Conservation (phyloP, 92 coral and sea anemone species). For the Porites evermanni region DNA sequence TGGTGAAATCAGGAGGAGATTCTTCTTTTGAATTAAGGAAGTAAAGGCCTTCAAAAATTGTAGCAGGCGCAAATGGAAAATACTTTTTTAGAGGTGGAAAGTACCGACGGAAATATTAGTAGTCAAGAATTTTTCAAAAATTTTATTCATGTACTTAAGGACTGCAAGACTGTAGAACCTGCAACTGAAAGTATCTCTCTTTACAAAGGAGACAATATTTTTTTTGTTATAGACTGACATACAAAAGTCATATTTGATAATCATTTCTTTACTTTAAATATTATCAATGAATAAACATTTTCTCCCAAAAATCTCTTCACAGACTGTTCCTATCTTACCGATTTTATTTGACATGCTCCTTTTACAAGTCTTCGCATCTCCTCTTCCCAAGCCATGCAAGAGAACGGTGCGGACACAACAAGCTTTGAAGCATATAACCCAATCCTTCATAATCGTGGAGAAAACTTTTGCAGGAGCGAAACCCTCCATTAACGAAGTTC, state of each 20-base stretch:
- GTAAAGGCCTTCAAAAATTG: too few species aligned
- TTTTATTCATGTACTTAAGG: too few species aligned
- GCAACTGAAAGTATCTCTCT: too few species aligned
- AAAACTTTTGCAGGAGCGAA: constrained; percentile 9
- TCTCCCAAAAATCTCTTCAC: not conserved
- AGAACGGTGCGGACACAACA: not conserved
- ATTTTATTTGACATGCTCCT: not conserved
- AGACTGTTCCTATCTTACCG: not conserved
- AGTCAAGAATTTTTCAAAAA: too few species aligned
- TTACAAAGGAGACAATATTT: too few species aligned
- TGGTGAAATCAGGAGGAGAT: too few species aligned
- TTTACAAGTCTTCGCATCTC: not conserved
- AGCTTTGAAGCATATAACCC: constrained; percentile 9
- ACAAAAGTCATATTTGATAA: not conserved
- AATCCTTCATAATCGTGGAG: constrained; percentile 18
- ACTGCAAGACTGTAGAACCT: too few species aligned
- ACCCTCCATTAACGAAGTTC: not conserved
- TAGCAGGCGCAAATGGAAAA: too few species aligned
- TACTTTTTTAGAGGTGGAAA: too few species aligned
- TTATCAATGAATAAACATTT: not conserved
- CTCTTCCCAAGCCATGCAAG: constrained; percentile 1
- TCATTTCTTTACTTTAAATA: not conserved
- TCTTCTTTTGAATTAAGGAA: too few species aligned
- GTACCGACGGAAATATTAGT: too few species aligned
- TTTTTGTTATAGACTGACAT: not conserved